Conservation (phyloP, 1,140 invertebrate species). For the Drosophila oshimai region DNA sequence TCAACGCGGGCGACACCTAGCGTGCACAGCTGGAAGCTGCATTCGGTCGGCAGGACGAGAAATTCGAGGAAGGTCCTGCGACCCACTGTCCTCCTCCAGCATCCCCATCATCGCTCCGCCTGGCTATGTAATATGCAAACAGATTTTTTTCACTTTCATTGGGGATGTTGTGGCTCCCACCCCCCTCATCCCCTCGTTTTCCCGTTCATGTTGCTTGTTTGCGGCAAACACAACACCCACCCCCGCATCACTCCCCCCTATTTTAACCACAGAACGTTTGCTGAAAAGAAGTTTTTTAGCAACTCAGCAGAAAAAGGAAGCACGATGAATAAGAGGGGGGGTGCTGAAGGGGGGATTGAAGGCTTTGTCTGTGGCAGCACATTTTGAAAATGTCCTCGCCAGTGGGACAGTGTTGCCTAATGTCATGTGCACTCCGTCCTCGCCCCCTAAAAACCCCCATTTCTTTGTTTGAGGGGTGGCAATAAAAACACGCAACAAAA, state of each 20-base stretch:
- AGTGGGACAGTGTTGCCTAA: constrained; percentile 54
- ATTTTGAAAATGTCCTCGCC: constrained; percentile 60
- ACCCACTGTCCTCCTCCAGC: constrained; percentile 29
- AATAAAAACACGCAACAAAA: constrained; percentile 78
- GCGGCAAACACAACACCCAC: constrained; percentile 61
- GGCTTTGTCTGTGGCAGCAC: constrained; percentile 70
- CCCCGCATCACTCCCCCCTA: not conserved
- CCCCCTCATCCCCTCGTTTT: not conserved
- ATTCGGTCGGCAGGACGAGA: constrained; percentile 17
- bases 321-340: constrained; percentile 22
- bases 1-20: constrained; percentile 66
- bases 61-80: constrained; percentile 5
- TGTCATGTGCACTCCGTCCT: constrained; percentile 52
- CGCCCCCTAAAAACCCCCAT: not conserved
- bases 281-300: constrained; percentile 79
- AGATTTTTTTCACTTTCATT: constrained; percentile 75
- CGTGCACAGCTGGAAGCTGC: constrained; percentile 72
- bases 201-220: constrained; percentile 53
- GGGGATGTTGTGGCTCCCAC: constrained; percentile 44
- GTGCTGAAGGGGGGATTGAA: constrained; percentile 17
- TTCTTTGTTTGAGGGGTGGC: constrained; percentile 48
- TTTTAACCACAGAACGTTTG: constrained; percentile 62
- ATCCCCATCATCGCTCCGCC: constrained; percentile 1
- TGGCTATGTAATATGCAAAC: constrained; percentile 68
- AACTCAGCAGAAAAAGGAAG: constrained; percentile 73